phyloP scores from a whole-genome alignment of 2,888 invertebrate genomes.

The Xanthostigma xanthostigma region DNA sequence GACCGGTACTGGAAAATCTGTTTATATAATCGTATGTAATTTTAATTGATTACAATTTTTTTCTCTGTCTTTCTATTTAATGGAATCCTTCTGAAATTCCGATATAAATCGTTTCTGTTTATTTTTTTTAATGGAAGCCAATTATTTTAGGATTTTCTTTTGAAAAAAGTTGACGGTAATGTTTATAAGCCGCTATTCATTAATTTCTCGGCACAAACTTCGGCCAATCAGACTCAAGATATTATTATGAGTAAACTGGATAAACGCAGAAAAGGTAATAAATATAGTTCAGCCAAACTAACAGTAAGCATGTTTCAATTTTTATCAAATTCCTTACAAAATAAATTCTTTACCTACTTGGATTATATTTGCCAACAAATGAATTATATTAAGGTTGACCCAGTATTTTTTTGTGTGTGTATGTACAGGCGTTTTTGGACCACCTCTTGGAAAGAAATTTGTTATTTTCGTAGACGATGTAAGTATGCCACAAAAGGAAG shows the following conservation, averaged over 20 bases:
- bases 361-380: not conserved
- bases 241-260: constrained; percentile 90
- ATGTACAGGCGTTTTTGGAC: constrained; percentile 66
- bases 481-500: constrained; percentile 85
- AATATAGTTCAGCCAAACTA: not conserved
- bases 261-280: constrained; percentile 67
- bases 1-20: constrained; percentile 90
- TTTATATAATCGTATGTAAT: constrained; percentile 56
- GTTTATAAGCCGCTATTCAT: constrained; percentile 73
- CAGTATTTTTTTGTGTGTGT: constrained; percentile 7
- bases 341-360: too few species aligned
- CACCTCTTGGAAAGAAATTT: constrained; percentile 76
- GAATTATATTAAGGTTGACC: not conserved
- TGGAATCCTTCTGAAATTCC: too few species aligned
- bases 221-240: constrained; percentile 85
- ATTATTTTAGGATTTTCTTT: constrained; percentile 50
- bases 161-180: constrained; percentile 64
- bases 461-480: constrained; percentile 91
- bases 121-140: too few species aligned
- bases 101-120: too few species aligned
- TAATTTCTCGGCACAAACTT: constrained; percentile 88
- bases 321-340: too few species aligned
- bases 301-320: not conserved
- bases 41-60: not conserved
- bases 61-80: too few species aligned